phyloP scores from a whole-genome alignment of 1,140 invertebrate genomes.

The Halictus rubicundus region DNA sequence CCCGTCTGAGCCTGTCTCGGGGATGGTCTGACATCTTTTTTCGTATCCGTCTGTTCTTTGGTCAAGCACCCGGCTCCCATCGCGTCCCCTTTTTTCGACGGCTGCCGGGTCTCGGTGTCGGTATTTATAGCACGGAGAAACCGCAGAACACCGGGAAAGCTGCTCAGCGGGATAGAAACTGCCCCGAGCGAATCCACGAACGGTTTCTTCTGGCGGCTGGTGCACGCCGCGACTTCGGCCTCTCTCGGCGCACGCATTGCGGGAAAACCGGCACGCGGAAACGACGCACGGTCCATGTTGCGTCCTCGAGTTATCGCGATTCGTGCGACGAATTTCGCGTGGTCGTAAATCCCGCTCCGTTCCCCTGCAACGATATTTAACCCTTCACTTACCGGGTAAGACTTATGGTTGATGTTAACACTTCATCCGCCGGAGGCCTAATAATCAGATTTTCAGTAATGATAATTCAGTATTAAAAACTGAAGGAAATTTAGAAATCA shows the following conservation, averaged over 20 bases:
- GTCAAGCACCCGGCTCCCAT: constrained; percentile 39
- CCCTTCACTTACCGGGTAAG: too few relatives aligned
- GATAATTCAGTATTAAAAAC: too few relatives aligned
- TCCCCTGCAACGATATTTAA: too few relatives aligned
- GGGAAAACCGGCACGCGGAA: background rate
- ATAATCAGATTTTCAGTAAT: too few relatives aligned
- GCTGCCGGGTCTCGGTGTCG: constrained; percentile 51
- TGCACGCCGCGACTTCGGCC: constrained; percentile 37
- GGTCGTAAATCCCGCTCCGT: too few relatives aligned
- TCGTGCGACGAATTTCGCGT: too few relatives aligned
- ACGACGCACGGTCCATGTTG: too few relatives aligned
- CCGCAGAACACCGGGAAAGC: constrained; percentile 59
- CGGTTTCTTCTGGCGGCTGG: constrained; percentile 59
- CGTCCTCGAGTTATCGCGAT: too few relatives aligned
- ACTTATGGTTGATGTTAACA: too few relatives aligned
- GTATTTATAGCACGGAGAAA: constrained; percentile 68
- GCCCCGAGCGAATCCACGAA: constrained; percentile 54
- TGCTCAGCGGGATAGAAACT: constrained; percentile 65
- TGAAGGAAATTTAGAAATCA: too few relatives aligned
- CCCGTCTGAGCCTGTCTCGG: constrained; percentile 28
- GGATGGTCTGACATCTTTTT: constrained; percentile 50
- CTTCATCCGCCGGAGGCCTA: too few relatives aligned
- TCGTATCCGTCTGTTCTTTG: constrained; percentile 37
- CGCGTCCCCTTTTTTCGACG: constrained; percentile 18
- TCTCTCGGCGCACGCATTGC: constrained; percentile 44